Evolutionary conservation across 1,140 invertebrate genomes (phyloP).

Genomic region (Lepeophtheirus salmonis): DNA sequence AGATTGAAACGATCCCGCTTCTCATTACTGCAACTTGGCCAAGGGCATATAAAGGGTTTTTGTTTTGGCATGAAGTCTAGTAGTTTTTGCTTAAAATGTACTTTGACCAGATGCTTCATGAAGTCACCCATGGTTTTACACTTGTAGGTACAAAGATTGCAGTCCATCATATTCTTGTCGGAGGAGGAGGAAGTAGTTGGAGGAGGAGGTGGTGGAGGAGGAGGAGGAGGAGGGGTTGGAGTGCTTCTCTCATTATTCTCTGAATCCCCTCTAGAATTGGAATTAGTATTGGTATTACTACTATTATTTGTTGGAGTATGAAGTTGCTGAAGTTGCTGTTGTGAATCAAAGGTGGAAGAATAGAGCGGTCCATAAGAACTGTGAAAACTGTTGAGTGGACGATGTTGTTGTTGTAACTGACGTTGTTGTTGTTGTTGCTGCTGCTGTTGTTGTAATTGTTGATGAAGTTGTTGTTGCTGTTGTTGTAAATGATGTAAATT

Average conservation of each 20-base stretch:
- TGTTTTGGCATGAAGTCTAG: neutral
- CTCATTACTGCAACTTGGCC: neutral
- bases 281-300: neutral
- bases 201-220: neutral
- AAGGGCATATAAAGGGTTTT: constrained; percentile 9
- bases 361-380: neutral
- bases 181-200: no score
- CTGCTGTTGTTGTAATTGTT: neutral
- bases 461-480: neutral
- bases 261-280: neutral
- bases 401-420: neutral
- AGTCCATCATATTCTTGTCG: neutral
- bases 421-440: neutral
- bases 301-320: neutral
- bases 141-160: neutral
- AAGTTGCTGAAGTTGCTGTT: neutral
- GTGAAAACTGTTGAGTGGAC: neutral
- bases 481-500: neutral
- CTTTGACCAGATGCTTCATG: constrained; percentile 5
- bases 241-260: neutral
- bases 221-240: neutral
- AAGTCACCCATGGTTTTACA: neutral
- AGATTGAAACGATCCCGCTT: constrained; percentile 10
- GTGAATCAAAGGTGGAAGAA: neutral
- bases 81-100: constrained; percentile 6